Conservation (phyloP, 2,888 invertebrate genomes). For the Disparrhopalites patrizii region DNA sequence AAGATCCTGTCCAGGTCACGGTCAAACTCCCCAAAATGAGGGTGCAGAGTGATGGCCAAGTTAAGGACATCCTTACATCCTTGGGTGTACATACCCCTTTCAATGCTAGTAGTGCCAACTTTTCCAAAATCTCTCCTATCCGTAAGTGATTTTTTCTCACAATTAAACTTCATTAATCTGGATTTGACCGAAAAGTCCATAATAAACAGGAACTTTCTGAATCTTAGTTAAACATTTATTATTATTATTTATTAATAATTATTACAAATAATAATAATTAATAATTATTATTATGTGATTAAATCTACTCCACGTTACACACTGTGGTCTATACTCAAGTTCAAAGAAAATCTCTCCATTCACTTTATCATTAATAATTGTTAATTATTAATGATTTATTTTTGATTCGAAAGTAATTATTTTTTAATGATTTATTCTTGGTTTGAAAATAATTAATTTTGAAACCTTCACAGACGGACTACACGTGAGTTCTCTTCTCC, state of each 20-base stretch:
- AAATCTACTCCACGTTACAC: too few relatives aligned
- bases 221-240: too few relatives aligned
- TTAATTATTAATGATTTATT: too few relatives aligned
- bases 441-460: too few relatives aligned
- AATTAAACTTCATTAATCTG: not conserved
- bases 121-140: slow-evolving; percentile 60
- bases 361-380: too few relatives aligned
- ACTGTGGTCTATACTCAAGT: too few relatives aligned
- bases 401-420: not conserved
- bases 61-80: slow-evolving; percentile 36
- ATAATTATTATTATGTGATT: too few relatives aligned
- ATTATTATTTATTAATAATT: too few relatives aligned
- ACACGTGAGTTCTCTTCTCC: slow-evolving; percentile 50
- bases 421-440: not conserved
- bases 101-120: slow-evolving; percentile 59
- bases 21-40: slow-evolving; percentile 67
- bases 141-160: slow-evolving; percentile 27
- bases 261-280: too few relatives aligned
- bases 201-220: too few relatives aligned
- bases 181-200: not conserved
- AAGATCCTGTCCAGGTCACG: slow-evolving; percentile 35
- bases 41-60: slow-evolving; percentile 53
- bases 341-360: too few relatives aligned
- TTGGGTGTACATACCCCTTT: slow-evolving; percentile 58
- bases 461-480: slow-evolving; percentile 37